phyloP scores from a whole-genome alignment of 2,113 vertebrate genomes.

The Prietella phreatophila region DNA sequence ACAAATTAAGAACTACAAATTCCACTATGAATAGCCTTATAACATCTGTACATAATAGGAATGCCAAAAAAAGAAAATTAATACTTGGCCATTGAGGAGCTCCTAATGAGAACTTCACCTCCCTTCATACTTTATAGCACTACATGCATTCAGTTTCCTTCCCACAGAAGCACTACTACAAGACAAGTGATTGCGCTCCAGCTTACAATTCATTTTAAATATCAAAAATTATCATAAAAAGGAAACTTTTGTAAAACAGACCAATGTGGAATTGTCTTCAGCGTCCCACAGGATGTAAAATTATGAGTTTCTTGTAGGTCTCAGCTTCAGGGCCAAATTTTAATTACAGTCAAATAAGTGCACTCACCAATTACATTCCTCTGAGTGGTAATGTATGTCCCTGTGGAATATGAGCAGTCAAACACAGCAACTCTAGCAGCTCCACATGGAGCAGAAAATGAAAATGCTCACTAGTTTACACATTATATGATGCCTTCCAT shows the following conservation, averaged over 20 bases:
- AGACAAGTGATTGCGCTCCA: neutral
- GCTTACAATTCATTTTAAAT: conserved; percentile 12
- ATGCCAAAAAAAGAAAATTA: conserved; percentile 1
- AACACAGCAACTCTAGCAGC: conserved; percentile 6
- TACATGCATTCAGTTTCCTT: neutral
- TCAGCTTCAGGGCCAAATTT: conserved; percentile 26
- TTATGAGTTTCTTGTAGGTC: conserved; percentile 21
- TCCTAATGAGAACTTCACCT: neutral
- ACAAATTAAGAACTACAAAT: neutral
- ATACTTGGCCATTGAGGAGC: neutral
- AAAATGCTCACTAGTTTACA: neutral
- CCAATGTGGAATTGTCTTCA: conserved; percentile 9
- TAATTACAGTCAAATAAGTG: conserved; percentile 32
- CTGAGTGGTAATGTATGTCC: neutral
- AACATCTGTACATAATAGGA: neutral
- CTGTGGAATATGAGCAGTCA: neutral
- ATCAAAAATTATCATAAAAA: neutral
- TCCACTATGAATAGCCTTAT: neutral
- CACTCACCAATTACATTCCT: neutral
- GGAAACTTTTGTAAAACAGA: conserved; percentile 33
- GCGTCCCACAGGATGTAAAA: neutral
- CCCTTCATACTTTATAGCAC: neutral
- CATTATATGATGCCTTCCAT: conserved; percentile 40
- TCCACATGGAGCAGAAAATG: conserved; percentile 15
- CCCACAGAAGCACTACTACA: neutral